phyloP scores from a whole-genome alignment of 23 tunicate genomes.

The Oikopleura dioica region DNA sequence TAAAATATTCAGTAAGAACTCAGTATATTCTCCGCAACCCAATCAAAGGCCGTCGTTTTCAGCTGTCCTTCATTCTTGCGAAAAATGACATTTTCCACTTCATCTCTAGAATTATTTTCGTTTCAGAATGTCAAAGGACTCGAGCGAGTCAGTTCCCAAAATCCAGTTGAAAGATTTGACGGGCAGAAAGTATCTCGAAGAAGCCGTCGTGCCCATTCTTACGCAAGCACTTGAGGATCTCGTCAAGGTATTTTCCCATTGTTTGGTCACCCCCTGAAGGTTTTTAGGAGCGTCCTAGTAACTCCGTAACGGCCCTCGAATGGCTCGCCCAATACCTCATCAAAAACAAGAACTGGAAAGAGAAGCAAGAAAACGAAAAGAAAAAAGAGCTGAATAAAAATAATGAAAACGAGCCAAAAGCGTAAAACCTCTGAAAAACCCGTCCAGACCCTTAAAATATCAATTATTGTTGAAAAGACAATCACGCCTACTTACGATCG shows the following conservation, averaged over 20 bases:
- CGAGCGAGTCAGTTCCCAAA: neutral
- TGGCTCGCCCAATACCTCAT: neutral
- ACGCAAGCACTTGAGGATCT: neutral
- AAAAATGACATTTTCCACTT: no score
- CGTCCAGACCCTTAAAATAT: no score
- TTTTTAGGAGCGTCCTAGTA: conserved; percentile 1
- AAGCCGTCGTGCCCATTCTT: neutral
- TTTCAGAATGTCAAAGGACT: neutral
- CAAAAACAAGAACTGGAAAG: conserved; percentile 1
- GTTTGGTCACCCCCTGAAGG: neutral
- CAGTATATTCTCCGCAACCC: no score
- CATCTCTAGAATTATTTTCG: neutral
- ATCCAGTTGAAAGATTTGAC: neutral
- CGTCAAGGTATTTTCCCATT: neutral
- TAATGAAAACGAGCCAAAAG: no score
- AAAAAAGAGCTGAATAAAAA: no score
- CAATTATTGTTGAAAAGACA: no score
- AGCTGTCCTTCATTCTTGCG: no score
- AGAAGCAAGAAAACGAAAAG: no score
- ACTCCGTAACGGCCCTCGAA: neutral
- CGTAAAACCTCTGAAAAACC: no score
- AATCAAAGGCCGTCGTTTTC: no score
- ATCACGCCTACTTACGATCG: no score
- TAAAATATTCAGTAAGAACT: no score
- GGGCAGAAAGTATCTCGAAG: neutral